Percentiles rank a stretch among this genome's conserved stretches.
Conservation (phyloP, 2,888 invertebrate species). For the Machimus rusticus region DNA sequence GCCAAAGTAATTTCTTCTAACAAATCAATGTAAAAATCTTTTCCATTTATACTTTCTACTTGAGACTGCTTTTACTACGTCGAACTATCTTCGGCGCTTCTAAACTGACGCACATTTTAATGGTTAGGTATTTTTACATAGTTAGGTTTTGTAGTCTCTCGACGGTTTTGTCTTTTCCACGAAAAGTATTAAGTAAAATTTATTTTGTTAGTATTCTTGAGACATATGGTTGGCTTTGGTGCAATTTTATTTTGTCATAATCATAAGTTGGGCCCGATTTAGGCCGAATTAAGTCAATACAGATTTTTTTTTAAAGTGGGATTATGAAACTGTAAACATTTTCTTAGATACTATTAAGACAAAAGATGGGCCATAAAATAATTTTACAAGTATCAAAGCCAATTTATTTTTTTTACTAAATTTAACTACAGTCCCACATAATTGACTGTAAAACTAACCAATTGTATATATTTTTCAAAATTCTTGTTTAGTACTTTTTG, state of each 20-base stretch:
- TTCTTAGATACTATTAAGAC: not conserved
- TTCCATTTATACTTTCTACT: not conserved
- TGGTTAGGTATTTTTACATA: not conserved
- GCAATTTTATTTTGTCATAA: not conserved
- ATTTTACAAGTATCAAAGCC: not conserved
- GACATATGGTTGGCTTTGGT: not conserved
- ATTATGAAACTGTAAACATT: not conserved
- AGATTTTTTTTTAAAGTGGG: not conserved
- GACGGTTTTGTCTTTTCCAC: not conserved
- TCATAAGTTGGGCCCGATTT: not conserved
- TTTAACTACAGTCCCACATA: not conserved
- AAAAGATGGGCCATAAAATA: not conserved
- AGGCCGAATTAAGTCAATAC: not conserved
- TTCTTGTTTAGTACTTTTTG: not conserved
- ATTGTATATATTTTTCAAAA: not conserved
- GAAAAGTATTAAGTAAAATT: not conserved
- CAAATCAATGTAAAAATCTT: not conserved
- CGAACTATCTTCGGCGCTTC: not conserved
- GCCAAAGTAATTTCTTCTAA: slow-evolving; percentile 12
- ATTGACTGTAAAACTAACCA: not conserved
- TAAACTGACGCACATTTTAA: not conserved
- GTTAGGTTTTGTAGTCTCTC: not conserved
- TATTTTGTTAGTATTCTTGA: not conserved
- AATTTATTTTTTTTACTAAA: not conserved
- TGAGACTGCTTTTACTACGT: not conserved